A percentile compares a stretch with the other conserved stretches of the same genome.
These are phyloP conservation scores for Cryptoblepharus egeriae DNA, from an alignment of 2,797 vertebrate species.

Conservation along the genomic window DNA sequence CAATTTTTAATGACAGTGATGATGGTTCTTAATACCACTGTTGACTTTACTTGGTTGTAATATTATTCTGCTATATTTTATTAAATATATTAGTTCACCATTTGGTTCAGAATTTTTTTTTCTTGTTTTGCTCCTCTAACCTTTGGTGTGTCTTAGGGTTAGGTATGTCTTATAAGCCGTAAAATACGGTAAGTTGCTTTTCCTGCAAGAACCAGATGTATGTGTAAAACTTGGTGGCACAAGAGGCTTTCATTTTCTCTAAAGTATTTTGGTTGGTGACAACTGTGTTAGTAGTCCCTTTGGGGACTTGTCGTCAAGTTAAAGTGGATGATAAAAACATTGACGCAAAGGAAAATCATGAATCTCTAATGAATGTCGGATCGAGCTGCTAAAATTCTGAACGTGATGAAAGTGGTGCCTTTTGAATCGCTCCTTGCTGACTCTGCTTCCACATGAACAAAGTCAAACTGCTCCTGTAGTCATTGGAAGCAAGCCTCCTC, in stretches of 20 bases:
- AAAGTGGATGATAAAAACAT: constrained; percentile 22
- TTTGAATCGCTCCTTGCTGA: constrained; percentile 42
- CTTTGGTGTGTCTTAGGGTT: too few relatives aligned
- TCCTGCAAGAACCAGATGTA: constrained; percentile 6
- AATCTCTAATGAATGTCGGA: constrained; percentile 40
- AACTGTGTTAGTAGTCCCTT: neutral
- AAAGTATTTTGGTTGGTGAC: constrained; percentile 32
- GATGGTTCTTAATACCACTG: too few relatives aligned
- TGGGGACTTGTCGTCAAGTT: constrained; percentile 26
- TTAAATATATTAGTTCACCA: too few relatives aligned
- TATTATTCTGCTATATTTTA: too few relatives aligned
- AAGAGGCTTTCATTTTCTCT: constrained; percentile 40
- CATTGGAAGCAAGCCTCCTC: neutral
- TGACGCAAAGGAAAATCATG: constrained; percentile 19
- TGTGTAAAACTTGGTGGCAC: neutral
- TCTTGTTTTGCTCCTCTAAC: too few relatives aligned
- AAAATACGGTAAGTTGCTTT: neutral
- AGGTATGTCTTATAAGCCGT: too few relatives aligned
- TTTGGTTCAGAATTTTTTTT: too few relatives aligned
- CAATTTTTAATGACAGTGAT: too few relatives aligned
- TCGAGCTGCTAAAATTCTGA: constrained; percentile 35
- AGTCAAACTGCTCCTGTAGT: neutral
- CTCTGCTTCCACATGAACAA: neutral
- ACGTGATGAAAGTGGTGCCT: constrained; percentile 18
- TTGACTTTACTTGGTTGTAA: too few relatives aligned